Evolutionary conservation across 2,113 vertebrate species (phyloP).

Genomic region (Triplophysa rosa): DNA sequence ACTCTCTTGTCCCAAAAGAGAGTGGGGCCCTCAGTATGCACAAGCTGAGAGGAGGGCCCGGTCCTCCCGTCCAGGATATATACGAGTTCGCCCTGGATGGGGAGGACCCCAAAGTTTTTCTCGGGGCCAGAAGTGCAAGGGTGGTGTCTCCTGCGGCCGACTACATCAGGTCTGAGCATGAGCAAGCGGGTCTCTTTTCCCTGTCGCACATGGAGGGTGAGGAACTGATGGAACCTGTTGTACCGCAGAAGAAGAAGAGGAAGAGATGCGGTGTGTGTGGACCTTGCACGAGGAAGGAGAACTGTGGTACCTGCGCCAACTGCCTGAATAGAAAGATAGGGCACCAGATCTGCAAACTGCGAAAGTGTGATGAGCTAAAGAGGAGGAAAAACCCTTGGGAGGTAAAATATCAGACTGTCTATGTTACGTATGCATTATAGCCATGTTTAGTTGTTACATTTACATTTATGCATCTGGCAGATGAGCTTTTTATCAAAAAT

Average conservation of each 20-base stretch:
- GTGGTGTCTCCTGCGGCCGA: slow-evolving; percentile 68
- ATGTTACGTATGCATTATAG: background rate
- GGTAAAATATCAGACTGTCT: slow-evolving; percentile 47
- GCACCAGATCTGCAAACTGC: slow-evolving; percentile 87
- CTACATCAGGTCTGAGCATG: slow-evolving; percentile 74
- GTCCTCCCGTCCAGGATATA: slow-evolving; percentile 54
- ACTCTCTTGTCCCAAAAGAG: slow-evolving; percentile 11
- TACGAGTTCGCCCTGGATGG: slow-evolving; percentile 60
- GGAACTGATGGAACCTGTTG: slow-evolving; percentile 48
- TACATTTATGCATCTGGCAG: background rate
- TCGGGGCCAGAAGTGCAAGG: slow-evolving; percentile 44
- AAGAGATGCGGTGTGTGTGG: slow-evolving; percentile 81
- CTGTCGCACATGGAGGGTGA: slow-evolving; percentile 48
- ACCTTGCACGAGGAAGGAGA: slow-evolving; percentile 80
- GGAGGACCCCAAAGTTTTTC: slow-evolving; percentile 59
- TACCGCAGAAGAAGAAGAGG: slow-evolving; percentile 76
- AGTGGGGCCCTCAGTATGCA: slow-evolving; percentile 61
- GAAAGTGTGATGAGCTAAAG: slow-evolving; percentile 83
- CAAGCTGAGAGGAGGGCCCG: slow-evolving; percentile 47
- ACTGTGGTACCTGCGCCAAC: slow-evolving; percentile 84
- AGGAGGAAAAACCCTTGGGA: slow-evolving; percentile 68
- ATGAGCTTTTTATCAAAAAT: background rate
- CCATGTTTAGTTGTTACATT: background rate
- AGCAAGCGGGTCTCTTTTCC: slow-evolving; percentile 69
- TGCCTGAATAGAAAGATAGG: slow-evolving; percentile 84